Conservation (phyloP, 2,797 vertebrate genomes). For the Ficedula albicollis region DNA sequence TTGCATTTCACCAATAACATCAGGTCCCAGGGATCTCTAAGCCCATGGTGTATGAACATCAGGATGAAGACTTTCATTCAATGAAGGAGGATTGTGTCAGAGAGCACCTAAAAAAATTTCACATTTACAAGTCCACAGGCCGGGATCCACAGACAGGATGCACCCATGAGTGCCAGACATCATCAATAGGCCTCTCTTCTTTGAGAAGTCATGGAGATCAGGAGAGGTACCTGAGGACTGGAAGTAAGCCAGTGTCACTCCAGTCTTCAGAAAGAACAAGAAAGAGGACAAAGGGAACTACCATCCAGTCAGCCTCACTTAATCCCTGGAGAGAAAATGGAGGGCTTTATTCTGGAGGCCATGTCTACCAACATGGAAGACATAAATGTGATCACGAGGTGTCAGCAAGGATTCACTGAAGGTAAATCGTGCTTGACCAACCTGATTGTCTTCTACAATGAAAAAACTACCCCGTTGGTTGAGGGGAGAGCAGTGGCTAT, state of each 20-base stretch:
- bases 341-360: not conserved
- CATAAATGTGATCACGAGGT: not conserved
- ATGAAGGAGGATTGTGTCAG: not conserved
- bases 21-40: not conserved
- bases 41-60: not conserved
- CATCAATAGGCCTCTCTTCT: not conserved
- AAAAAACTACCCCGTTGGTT: not conserved
- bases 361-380: not conserved
- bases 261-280: not conserved
- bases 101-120: not conserved
- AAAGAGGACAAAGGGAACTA: not conserved
- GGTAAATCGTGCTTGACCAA: not conserved
- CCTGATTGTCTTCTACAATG: not conserved
- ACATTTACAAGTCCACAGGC: not conserved
- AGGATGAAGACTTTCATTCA: not conserved
- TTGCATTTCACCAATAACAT: not conserved
- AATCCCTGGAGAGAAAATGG: not conserved
- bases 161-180: not conserved
- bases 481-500: not conserved
- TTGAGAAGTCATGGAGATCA: not conserved
- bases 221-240: not conserved
- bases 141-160: fast-evolving
- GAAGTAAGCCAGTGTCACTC: not conserved
- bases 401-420: not conserved
- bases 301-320: not conserved